These are phyloP conservation scores for Idaea aversata DNA, from an alignment of 2,888 invertebrate genomes.

Conservation along the genomic window DNA sequence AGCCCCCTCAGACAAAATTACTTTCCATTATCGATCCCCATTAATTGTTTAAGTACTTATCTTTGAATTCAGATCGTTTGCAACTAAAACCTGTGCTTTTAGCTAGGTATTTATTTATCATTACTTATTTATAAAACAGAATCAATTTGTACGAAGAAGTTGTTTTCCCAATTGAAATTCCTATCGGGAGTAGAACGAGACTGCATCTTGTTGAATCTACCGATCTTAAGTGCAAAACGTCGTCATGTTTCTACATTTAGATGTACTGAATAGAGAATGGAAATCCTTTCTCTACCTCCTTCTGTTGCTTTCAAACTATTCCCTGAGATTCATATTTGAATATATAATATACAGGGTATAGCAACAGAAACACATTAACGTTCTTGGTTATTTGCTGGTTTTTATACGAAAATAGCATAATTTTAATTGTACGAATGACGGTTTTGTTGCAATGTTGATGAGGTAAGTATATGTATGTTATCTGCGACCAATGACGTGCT, in stretches of 20 bases:
- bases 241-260: slow-evolving; percentile 49
- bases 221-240: slow-evolving; percentile 53
- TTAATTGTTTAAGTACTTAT: not conserved
- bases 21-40: too few relatives aligned
- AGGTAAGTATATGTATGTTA: too few relatives aligned
- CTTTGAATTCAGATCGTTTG: not conserved
- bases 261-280: slow-evolving; percentile 31
- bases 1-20: too few relatives aligned
- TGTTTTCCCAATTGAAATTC: slow-evolving; percentile 39
- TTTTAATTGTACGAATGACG: too few relatives aligned
- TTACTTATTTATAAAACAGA: not conserved
- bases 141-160: slow-evolving; percentile 26
- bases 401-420: too few relatives aligned
- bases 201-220: slow-evolving; percentile 46
- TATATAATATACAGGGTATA: not conserved
- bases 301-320: not conserved
- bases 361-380: not conserved
- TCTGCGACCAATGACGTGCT: too few relatives aligned
- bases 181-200: slow-evolving; percentile 39
- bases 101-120: not conserved
- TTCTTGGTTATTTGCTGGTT: too few relatives aligned
- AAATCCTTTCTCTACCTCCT: slow-evolving; percentile 18
- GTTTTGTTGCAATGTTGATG: too few relatives aligned
- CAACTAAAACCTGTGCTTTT: not conserved
- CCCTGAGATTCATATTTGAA: not conserved